A percentile compares a stretch with the other conserved stretches of the same genome.
Evolutionary conservation across 2,113 vertebrate genomes (phyloP).

Genomic region (Jaculus jaculus): DNA sequence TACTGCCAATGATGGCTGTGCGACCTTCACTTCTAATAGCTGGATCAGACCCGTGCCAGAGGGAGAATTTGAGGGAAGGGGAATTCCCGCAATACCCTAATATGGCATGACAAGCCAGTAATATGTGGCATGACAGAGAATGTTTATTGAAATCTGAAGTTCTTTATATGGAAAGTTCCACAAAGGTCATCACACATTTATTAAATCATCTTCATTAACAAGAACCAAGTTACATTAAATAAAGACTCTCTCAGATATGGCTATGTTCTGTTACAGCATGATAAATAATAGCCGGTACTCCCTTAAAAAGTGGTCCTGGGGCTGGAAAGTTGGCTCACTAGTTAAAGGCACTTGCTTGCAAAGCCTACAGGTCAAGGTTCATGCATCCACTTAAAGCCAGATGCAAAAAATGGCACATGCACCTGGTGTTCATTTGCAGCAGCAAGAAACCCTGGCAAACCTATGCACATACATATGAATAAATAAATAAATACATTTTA

Average conservation of each 20-base stretch:
- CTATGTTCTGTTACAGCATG: background rate
- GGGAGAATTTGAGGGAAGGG: background rate
- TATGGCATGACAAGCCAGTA: background rate
- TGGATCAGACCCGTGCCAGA: background rate
- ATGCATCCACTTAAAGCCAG: too few species aligned
- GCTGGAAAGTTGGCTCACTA: too few species aligned
- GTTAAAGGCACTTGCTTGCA: too few species aligned
- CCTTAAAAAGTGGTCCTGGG: background rate
- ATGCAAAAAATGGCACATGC: too few species aligned
- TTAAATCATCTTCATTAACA: constrained; percentile 6
- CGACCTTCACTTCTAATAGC: background rate
- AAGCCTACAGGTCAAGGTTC: too few species aligned
- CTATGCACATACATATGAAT: too few species aligned
- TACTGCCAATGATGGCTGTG: background rate
- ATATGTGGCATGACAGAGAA: background rate
- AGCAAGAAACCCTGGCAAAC: too few species aligned
- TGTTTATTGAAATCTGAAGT: background rate
- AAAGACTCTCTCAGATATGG: background rate
- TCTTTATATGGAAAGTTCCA: constrained; percentile 8
- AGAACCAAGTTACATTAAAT: constrained; percentile 10
- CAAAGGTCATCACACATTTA: background rate
- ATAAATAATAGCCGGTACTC: background rate
- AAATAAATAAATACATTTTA: too few species aligned
- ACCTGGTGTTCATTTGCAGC: too few species aligned
- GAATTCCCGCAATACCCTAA: background rate